Base-by-base conservation (phyloP, 2,888 invertebrate genomes). In the Orthosia gracilis region DNA sequence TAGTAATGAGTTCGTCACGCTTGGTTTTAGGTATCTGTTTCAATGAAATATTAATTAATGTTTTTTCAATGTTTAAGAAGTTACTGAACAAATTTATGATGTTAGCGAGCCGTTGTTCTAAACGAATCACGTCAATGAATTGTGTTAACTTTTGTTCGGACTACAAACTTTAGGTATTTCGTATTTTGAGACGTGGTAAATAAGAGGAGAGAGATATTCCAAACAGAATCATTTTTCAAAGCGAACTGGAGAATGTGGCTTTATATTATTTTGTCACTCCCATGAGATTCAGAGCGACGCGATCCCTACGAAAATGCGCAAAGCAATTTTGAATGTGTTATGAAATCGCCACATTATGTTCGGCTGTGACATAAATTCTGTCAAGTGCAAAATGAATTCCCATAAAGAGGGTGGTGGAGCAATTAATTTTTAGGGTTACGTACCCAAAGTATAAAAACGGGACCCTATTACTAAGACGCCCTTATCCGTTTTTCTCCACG, bases 1-100 rank as follows among this genome's bases (percentile, higher is more conserved):
- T 82, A 85, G 76, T 85, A 85, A 89, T 85, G 83, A 87, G 83
- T 84, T 87, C 72, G 79, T 82, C 87, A 84, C 76, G 82, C 81
- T 78, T 71, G 54, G 59, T 69, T 81, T 67, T 57, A 65, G 63
- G 49, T 75, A 77, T 59, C 67, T 74, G 13, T 80, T 81, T 62
- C 78, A 64, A 65, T 76, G 64, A 49, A 73, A 64, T 70, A 68
- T 76, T 78, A 23, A 84, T 82, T 82, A 80, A 82, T 71, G 61
- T 78, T 72, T 81, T 64, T 59, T 76, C 57, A 83, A 59, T 57
- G 71, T 73, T 86, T 83, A 63, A 69, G 66, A 78, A 83, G 77
- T 78, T 74, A 70, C 72, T 69, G 61, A 83, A 78, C 50, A 70
- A 80, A 59, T 76, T 82, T 47, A 76, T 74, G 54, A 72, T 78